Percentiles rank a stretch among this genome's conserved stretches.
Evolutionary conservation across 2,797 vertebrate genomes (phyloP).

Genomic region (Pygocentrus nattereri): DNA sequence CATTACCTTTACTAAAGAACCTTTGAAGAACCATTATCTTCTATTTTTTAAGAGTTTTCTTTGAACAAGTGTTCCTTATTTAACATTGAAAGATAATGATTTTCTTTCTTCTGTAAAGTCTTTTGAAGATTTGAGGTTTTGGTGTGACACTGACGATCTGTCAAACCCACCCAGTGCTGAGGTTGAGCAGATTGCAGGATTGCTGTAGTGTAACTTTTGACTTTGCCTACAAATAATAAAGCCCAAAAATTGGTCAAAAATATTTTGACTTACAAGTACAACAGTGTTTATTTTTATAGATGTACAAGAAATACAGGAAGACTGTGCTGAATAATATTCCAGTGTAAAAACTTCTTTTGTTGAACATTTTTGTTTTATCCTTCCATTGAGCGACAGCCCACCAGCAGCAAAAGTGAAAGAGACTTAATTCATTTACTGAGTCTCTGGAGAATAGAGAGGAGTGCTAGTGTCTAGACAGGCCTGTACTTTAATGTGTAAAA

Average conservation of each 20-base stretch:
- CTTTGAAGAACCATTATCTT: no score
- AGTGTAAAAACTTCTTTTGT: slow-evolving; percentile 9
- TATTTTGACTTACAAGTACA: background rate
- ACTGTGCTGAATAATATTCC: background rate
- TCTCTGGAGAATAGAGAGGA: slow-evolving; percentile 55
- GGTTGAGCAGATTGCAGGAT: background rate
- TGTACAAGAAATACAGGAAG: background rate
- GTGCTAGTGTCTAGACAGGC: slow-evolving; percentile 69
- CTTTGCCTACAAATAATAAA: background rate
- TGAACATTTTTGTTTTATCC: slow-evolving; percentile 8
- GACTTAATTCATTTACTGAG: slow-evolving; percentile 57
- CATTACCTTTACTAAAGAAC: no score
- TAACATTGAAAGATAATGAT: no score
- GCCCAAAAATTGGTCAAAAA: background rate
- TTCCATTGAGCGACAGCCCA: slow-evolving; percentile 22
- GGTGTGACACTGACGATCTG: background rate
- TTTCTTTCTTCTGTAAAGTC: no score
- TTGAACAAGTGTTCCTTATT: no score
- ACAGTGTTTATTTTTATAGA: background rate
- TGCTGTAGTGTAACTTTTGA: background rate
- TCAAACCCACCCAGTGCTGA: background rate
- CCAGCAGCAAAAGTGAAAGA: slow-evolving; percentile 42
- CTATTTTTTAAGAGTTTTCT: no score
- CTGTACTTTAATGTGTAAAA: slow-evolving; percentile 78
- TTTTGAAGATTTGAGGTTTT: background rate